Base-by-base conservation (phyloP, 35 echinoderm and acorn worm genomes). In the Lytechinus pictus region DNA sequence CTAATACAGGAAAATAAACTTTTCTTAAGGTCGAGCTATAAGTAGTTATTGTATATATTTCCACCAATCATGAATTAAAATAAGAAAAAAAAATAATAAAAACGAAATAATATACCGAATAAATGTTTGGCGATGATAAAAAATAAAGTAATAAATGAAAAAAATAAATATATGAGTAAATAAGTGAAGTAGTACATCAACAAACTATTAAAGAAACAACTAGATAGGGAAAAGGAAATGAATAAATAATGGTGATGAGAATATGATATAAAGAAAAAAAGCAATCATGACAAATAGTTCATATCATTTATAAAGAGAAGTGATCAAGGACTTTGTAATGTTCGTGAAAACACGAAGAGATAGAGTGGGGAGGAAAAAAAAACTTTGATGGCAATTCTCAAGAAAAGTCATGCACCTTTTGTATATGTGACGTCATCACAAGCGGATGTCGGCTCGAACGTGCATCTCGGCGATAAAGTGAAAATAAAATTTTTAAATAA, bases 401-500 rank as follows among this genome's bases (percentile, higher is more conserved):
- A 79, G 66, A 79, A 24, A 79, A 79, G 66, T 79, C 66, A 79
- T 79, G 66, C 66, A 79, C 66, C 19, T 79, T 79, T 79, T 79
- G 66, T 79, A 24, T 79, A 79, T 79, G 19, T 79, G 66, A 79
- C 66, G 66, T 79, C 66, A 79, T 24, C 21, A 79, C 16, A 90
- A 90, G 52, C 88, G 88, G 88, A 90, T 90, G 88, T 90, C 28
- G 28, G 88, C 88, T 33, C 56, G 5, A 90, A 54, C 28, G 88
- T 54, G 88, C 88, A 90, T 90, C 88, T 44, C 28, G 52, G 5
- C n/a, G 88, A 90, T 90, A 90, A 90, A 90, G 52, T 90, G 88
- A 90, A 90, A 90, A 90, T 90, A 90, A 90, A 90, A 90, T 90
- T 54, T 33, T 90, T 90, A 90, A 90, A 90, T 90, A 90, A 90